Base-by-base conservation (phyloP, 1,140 invertebrate species). In the Halictus rubicundus region DNA sequence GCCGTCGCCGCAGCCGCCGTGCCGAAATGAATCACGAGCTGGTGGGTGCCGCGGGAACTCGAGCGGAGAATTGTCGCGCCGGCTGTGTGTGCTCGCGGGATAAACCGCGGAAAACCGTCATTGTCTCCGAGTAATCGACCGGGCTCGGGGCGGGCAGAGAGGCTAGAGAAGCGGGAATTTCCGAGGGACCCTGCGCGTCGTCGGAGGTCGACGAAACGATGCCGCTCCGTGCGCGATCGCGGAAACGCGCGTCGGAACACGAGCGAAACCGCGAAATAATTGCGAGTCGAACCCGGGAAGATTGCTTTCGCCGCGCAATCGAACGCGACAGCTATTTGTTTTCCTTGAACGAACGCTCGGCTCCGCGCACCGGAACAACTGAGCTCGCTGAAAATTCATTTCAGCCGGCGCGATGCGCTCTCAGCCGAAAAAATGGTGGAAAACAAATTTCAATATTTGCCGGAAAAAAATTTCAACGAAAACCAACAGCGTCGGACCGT, bases 51-150 rank as follows among this genome's bases (percentile, higher is more conserved):
- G 77, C 66, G 78, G 61, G 74, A 82, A 82, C 61, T 79, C 79
- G 63, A 68, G 25, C 68, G 54, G 32, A 25, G 68, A 83, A 84
- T 84, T 80, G 81, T 83, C 68, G 66, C 65, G 70, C 69, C 82
- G 65, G 42, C 42, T 52, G 16, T 52, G 49, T 52, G 16, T 71
- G 63, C 65, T 81, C 74, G 82, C 68, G 77, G 71, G 60, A 76
- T 84, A 72, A 80, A 80, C 68, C 83, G 32, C 82, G 78, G 63
- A 57, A 59, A 64, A 76, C 71, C 77, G 82, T 72, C 79, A 84
- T 84, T 84, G 78, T 84, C 57, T 71, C 68, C 27, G 61, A 84
- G 83, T 80, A 84, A 84, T 84, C 83, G 83, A 32, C 46, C 61
- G 23, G 39, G 42, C 10, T 46, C 42, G 42, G 42, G 42, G 42